Base-by-base conservation (phyloP, 2,113 vertebrate species). In the Haemorhous mexicanus region DNA sequence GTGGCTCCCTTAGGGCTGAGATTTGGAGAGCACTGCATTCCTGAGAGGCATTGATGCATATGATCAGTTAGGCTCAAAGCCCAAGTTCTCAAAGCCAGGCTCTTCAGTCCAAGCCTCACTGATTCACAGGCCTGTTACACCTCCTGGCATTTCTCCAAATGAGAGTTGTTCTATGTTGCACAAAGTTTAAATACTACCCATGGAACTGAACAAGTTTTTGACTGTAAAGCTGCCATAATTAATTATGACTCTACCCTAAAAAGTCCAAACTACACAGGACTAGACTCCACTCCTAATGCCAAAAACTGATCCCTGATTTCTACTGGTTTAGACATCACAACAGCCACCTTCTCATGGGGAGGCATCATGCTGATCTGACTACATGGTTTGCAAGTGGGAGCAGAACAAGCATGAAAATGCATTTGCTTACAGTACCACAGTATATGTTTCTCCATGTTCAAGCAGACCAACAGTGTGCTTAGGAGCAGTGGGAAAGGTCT, bases 11-110 rank as follows among this genome's bases (percentile, higher is more conserved):
- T 8, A 47, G 75, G 14, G 41, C 26, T n/a, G 11, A 30, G 86
- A 90, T 90, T 14, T 63, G 68, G 86, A 94, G 44, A 89, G 66
- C 1, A 1, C 8, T 23, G 81, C 91, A 94, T 95, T 94, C 94
- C 93, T 69, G 28, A 79, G 89, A 82, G 77, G 84, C 70, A 79
- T 44, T 37, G 62, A 82, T 74, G 70, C 89, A 43, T 82, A 79
- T 46, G 73, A 91, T 66, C 63, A 90, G 55, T 55, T 78, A 93
- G 81, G 77, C 89, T 93, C 49, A 85, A 89, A 89, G 80, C 91
- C 80, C 4, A 7, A 44, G 59, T 16, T 77, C 66, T 70, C 64
- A 47, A 84, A 87, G 69, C 69, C 94, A 95, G 78, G 61, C 24
- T 72, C 69, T 82, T 58, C 84, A 56, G 44, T 28, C 73, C 79